Evolutionary conservation across 2,113 vertebrate genomes (phyloP).

Genomic region (Dasypus novemcinctus): DNA sequence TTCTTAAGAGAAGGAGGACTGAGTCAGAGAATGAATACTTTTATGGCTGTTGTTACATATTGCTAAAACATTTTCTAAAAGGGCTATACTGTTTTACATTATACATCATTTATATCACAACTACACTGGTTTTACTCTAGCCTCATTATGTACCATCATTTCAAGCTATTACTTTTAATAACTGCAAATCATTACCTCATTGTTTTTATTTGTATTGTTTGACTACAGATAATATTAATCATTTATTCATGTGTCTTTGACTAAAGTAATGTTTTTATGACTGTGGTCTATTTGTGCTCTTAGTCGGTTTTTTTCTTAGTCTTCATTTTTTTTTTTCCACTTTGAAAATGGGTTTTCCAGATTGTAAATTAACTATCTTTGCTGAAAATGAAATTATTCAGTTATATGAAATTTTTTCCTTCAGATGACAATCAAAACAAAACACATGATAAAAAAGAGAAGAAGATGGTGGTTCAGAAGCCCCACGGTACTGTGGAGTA

Average conservation of each 20-base stretch:
- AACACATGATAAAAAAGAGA: constrained; percentile 88
- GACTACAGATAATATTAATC: background rate
- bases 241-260: constrained; percentile 22
- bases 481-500: constrained; percentile 86
- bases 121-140: background rate
- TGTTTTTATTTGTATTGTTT: background rate
- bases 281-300: background rate
- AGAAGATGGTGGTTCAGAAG: constrained; percentile 87
- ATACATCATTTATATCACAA: background rate
- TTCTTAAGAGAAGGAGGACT: background rate
- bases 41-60: background rate
- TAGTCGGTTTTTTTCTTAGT: background rate
- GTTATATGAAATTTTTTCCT: constrained; percentile 44
- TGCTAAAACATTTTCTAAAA: constrained; percentile 1
- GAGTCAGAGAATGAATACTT: background rate
- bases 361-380: background rate
- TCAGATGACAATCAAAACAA: constrained; percentile 88
- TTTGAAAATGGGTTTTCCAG: background rate
- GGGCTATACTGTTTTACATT: background rate
- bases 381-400: constrained; percentile 44
- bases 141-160: background rate
- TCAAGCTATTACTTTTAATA: background rate
- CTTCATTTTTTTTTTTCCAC: background rate
- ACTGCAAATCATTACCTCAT: background rate
- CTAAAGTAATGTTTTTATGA: background rate